Base-by-base conservation (phyloP, 2,888 invertebrate genomes). In the Halictus quadricinctus region DNA sequence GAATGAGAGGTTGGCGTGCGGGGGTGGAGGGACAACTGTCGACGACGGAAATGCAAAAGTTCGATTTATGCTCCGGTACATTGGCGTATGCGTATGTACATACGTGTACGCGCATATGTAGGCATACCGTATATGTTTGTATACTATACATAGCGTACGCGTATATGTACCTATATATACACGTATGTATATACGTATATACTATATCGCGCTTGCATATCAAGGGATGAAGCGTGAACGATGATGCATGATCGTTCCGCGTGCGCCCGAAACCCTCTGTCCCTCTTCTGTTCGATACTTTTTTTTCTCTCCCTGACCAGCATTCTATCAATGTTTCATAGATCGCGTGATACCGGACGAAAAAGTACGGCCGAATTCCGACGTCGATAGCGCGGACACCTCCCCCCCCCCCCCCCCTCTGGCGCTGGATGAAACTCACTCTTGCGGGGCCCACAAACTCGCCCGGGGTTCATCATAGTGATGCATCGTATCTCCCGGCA, bases 21-120 rank as follows among this genome's bases (percentile, higher is more conserved):
- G 54, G 8, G 50, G 43, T 15, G 48, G 66, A 72, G 78, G 86
- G 76, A 76, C 70, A 78, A 80, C 85, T 90, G 91, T 91, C 92
- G 89, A 90, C 90, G 90, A 90, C 93, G 92, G 93, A 94, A 93
- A 93, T 93, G 93, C 92, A 93, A 93, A 93, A 93, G 92, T 93
- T 93, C 93, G 93, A 93, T 93, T 93, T 93, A 93, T 93, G 93
- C 91, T 89, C 88, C 85, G 78, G 88, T 90, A 91, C 91, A 91
- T 89, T 89, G 91, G 72, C 72, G 75, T 66, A 50, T 80, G 66
- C 60, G 76, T 70, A 41, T 46, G 72, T 29, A 46, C 36, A 48
- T 29, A 75, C 72, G n/a, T 25, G 48, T 29, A 36, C 36, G 15
- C 48, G 36, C 43, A 92, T 91, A 92, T 43, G 43, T 43, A 43